Conservation (phyloP, 2,113 vertebrate genomes). For the Recurvirostra avosetta region DNA sequence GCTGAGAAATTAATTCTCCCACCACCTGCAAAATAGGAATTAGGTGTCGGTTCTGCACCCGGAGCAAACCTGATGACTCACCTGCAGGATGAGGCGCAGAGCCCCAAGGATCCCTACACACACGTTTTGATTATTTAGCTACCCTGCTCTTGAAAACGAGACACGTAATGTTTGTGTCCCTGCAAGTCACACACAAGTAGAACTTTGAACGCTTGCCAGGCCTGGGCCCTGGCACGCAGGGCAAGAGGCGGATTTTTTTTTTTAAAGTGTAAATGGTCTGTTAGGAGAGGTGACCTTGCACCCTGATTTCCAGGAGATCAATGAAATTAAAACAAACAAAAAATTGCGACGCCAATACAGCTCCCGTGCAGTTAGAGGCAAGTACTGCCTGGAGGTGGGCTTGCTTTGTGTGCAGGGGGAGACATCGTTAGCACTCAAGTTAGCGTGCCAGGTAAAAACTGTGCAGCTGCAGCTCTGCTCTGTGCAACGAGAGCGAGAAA, state of each 20-base stretch:
- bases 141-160: not conserved
- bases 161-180: rapidly evolving
- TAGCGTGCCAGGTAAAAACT: not conserved
- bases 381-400: not conserved
- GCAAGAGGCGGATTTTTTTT: not conserved
- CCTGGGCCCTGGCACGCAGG: not conserved
- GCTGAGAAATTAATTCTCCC: not conserved
- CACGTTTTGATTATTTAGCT: not conserved
- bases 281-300: not conserved
- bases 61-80: not conserved
- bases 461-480: not conserved
- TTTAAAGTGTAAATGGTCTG: not conserved
- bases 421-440: rapidly evolving
- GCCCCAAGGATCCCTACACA: not conserved
- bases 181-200: not conserved
- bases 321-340: not conserved
- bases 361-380: not conserved
- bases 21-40: not conserved
- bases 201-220: not conserved
- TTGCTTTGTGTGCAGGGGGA: not conserved
- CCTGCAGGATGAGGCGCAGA: not conserved
- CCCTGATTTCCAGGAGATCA: not conserved
- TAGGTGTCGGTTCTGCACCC: rapidly evolving
- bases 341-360: not conserved
- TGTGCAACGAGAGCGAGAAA: rapidly evolving